Conservation (phyloP, 2,888 invertebrate genomes). For the Microchrysa polita region DNA sequence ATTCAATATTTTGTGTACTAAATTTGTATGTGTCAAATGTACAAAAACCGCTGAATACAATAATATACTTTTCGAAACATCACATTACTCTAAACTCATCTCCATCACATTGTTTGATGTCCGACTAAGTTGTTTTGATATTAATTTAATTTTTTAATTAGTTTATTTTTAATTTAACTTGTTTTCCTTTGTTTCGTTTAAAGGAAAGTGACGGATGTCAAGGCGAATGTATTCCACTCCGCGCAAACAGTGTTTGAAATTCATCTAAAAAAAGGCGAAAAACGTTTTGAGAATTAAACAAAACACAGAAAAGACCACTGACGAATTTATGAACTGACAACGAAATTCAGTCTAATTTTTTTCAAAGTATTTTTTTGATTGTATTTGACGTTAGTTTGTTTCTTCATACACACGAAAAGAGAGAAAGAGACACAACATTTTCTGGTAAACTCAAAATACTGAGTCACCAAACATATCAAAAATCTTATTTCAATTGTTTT, state of each 20-base stretch:
- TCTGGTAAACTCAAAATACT: too few relatives aligned
- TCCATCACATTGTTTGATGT: neutral
- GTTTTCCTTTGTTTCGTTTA: conserved; percentile 59
- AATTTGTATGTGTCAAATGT: neutral
- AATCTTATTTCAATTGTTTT: neutral
- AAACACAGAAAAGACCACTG: neutral
- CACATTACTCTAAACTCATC: neutral
- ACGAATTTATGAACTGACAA: conserved; percentile 1
- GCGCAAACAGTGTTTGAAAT: conserved; percentile 67
- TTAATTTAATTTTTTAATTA: conserved; percentile 54
- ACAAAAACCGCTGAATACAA: conserved; percentile 32
- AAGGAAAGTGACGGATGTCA: conserved; percentile 66
- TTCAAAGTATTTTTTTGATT: neutral
- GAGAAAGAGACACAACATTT: conserved; percentile 9
- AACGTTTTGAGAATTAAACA: neutral
- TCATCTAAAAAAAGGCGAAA: neutral
- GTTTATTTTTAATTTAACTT: conserved; percentile 48
- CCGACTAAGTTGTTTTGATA: conserved; percentile 50
- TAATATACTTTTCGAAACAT: conserved; percentile 52
- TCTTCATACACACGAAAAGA: neutral
- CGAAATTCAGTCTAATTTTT: neutral
- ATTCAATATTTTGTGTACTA: too few relatives aligned
- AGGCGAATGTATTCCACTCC: conserved; percentile 71
- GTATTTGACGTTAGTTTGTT: neutral
- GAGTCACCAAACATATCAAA: conserved; percentile 1